phyloP scores from a whole-genome alignment of 2,113 vertebrate genomes.

The Archocentrus centrarchus region DNA sequence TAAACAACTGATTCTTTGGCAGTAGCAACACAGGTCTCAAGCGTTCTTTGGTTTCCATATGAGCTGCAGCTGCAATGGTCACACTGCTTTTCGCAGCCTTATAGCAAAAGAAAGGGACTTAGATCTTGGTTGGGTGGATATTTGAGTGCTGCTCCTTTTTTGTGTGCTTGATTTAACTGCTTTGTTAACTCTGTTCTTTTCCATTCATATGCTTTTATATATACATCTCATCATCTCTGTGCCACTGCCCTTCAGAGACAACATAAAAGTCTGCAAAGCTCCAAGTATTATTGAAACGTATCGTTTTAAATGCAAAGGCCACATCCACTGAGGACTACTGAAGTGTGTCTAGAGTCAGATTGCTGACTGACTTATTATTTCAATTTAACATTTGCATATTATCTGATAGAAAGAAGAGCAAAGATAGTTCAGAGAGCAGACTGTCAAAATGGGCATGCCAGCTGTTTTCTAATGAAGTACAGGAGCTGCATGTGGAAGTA shows the following conservation, averaged over 20 bases:
- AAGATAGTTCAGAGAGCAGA: neutral
- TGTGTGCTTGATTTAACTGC: neutral
- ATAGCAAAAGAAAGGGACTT: neutral
- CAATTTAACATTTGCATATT: conserved; percentile 5
- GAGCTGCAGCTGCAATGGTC: neutral
- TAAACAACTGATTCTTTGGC: neutral
- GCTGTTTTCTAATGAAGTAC: conserved; percentile 10
- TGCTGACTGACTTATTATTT: neutral
- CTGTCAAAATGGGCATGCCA: neutral
- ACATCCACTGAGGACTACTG: neutral
- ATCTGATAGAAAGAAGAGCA: neutral
- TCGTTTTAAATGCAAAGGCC: neutral
- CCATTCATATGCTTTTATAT: neutral
- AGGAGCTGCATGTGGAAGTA: neutral
- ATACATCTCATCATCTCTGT: neutral
- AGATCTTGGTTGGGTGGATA: neutral
- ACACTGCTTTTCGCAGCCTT: neutral
- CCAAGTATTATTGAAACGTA: neutral
- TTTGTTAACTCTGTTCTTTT: neutral
- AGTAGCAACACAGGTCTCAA: neutral
- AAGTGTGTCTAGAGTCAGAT: neutral
- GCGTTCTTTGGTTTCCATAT: neutral
- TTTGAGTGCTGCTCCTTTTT: too few relatives aligned
- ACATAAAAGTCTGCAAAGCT: neutral
- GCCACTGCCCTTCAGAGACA: neutral